phyloP scores from a whole-genome alignment of 2,797 vertebrate genomes.

The Notolepis coatsorum region DNA sequence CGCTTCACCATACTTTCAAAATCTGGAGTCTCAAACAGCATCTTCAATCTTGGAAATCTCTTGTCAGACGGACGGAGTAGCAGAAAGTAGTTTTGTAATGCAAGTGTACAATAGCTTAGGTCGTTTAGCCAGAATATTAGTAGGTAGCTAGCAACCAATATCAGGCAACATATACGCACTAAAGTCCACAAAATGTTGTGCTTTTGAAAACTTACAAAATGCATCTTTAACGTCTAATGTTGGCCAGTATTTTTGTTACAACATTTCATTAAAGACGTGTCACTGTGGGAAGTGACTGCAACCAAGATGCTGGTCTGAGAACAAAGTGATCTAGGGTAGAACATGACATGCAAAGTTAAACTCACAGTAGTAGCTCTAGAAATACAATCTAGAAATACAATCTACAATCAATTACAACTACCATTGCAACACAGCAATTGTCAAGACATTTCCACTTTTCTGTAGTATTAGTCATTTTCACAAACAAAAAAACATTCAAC shows the following conservation, averaged over 20 bases:
- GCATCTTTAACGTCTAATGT: slow-evolving; percentile 4
- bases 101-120: too few species aligned
- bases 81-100: too few species aligned
- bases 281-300: neutral
- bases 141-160: neutral
- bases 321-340: slow-evolving; percentile 12
- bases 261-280: neutral
- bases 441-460: neutral
- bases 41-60: too few species aligned
- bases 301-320: slow-evolving; percentile 1
- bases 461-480: neutral
- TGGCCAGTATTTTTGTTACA: slow-evolving; percentile 3
- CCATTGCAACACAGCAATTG: neutral
- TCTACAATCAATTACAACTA: neutral
- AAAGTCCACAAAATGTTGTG: neutral
- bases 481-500: slow-evolving; percentile 6
- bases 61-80: too few species aligned
- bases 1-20: too few species aligned
- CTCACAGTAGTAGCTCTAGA: slow-evolving; percentile 5
- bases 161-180: too few species aligned
- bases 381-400: slow-evolving; percentile 2
- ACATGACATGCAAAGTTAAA: slow-evolving; percentile 16
- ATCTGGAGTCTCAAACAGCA: too few species aligned
- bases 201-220: slow-evolving; percentile 7
- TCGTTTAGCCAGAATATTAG: neutral